These are phyloP conservation scores for Goniozus legneri DNA, from an alignment of 1,140 invertebrate species.

Conservation along the genomic window DNA sequence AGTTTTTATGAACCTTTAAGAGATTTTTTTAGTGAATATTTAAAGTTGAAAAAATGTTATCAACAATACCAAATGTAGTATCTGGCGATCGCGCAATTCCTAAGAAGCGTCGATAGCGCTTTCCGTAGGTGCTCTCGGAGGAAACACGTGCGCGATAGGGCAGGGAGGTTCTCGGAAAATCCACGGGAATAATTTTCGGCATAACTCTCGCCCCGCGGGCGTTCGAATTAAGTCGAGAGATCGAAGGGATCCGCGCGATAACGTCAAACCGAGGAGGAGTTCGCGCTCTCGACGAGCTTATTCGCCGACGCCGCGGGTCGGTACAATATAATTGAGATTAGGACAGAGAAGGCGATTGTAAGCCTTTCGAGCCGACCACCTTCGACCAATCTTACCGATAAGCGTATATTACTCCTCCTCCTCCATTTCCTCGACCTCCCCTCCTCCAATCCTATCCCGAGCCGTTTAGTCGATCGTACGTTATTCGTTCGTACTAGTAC, in stretches of 20 bases:
- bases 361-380: constrained; percentile 23
- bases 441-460: not conserved
- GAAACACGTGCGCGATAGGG: not conserved
- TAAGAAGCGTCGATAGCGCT: too few species aligned
- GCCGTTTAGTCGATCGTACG: too few species aligned
- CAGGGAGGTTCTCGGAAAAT: not conserved
- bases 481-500: too few species aligned
- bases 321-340: constrained; percentile 39
- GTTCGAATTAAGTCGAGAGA: constrained; percentile 36
- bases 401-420: constrained; percentile 26
- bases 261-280: constrained; percentile 19
- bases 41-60: too few species aligned
- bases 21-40: too few species aligned
- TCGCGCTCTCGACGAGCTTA: too few species aligned
- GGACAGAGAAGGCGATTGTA: constrained; percentile 13
- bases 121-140: too few species aligned
- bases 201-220: constrained; percentile 32
- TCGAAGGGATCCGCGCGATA: constrained; percentile 17
- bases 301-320: too few species aligned
- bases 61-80: too few species aligned
- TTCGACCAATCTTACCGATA: constrained; percentile 26
- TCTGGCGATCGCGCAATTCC: too few species aligned
- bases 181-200: constrained; percentile 29
- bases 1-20: too few species aligned
- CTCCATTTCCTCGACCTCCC: not conserved